Evolutionary conservation across 2,888 invertebrate genomes (phyloP).

Genomic region (Ypsolopha scabrella): DNA sequence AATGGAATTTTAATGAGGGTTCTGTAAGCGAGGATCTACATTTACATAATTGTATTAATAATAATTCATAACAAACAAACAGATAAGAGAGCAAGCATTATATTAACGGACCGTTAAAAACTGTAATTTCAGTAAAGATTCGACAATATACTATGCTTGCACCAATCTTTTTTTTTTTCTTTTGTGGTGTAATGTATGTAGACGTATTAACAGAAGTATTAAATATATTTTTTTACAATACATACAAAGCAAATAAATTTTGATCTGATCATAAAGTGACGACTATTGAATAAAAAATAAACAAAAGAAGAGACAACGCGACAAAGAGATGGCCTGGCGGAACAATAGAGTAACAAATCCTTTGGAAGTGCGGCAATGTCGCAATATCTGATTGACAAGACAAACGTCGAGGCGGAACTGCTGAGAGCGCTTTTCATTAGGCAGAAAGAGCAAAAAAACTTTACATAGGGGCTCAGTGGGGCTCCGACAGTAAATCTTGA

Average conservation of each 20-base stretch:
- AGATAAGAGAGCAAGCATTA: background rate
- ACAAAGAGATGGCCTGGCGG: slow-evolving; percentile 44
- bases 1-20: slow-evolving; percentile 61
- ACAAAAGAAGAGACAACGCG: slow-evolving; percentile 60
- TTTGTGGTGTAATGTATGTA: too few relatives aligned
- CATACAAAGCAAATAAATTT: too few relatives aligned
- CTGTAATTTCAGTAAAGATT: too few relatives aligned
- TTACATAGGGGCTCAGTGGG: slow-evolving; percentile 24
- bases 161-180: too few relatives aligned
- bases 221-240: too few relatives aligned
- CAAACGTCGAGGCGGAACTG: slow-evolving; percentile 47
- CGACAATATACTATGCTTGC: too few relatives aligned
- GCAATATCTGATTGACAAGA: slow-evolving; percentile 55
- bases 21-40: slow-evolving; percentile 48
- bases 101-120: too few relatives aligned
- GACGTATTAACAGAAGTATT: too few relatives aligned
- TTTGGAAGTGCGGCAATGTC: slow-evolving; percentile 40
- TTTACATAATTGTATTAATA: slow-evolving; percentile 57
- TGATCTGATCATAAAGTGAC: slow-evolving; percentile 5
- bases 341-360: slow-evolving; percentile 64
- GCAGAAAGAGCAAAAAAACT: slow-evolving; percentile 38
- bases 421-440: slow-evolving; percentile 47
- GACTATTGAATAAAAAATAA: slow-evolving; percentile 51
- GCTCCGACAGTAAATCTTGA: slow-evolving; percentile 34
- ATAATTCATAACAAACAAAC: slow-evolving; percentile 37